Evolutionary conservation across 2,888 invertebrate genomes (phyloP).

Genomic region (Sabatieria punctata): DNA sequence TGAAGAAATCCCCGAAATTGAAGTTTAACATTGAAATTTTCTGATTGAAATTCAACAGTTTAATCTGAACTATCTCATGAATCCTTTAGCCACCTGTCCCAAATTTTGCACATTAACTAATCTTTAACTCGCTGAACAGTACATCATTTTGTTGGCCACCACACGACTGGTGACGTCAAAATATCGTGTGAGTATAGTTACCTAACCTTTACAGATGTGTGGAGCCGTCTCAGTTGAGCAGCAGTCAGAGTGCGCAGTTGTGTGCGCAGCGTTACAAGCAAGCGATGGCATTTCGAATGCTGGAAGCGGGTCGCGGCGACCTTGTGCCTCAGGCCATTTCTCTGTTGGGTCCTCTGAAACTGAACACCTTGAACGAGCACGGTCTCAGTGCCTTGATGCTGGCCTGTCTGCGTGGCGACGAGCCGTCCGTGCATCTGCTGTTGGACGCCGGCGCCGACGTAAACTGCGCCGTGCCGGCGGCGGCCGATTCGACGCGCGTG

Average conservation of each 20-base stretch:
- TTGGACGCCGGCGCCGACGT: constrained; percentile 12
- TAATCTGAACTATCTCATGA: too few species aligned
- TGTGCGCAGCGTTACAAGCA: constrained; percentile 42
- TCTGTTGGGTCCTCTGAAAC: constrained; percentile 51
- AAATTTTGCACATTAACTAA: too few species aligned
- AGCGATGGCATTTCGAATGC: constrained; percentile 58
- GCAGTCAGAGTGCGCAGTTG: not conserved
- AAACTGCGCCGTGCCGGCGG: constrained; percentile 10
- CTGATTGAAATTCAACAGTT: too few species aligned
- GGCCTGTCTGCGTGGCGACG: constrained; percentile 57
- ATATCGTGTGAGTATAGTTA: too few species aligned
- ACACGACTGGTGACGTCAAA: too few species aligned
- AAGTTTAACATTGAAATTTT: too few species aligned
- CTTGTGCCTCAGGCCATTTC: constrained; percentile 58
- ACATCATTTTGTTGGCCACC: too few species aligned
- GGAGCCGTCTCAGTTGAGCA: too few species aligned
- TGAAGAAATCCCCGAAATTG: too few species aligned
- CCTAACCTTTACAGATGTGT: too few species aligned
- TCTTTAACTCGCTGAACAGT: too few species aligned
- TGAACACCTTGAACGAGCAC: constrained; percentile 55
- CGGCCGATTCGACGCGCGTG: constrained; percentile 9
- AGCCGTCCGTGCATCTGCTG: constrained; percentile 10
- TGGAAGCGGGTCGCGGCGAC: constrained; percentile 60
- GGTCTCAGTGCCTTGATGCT: constrained; percentile 69
- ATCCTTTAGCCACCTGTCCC: too few species aligned